Conservation (phyloP, 2,888 invertebrate genomes). For the Nemoura dubitans region DNA sequence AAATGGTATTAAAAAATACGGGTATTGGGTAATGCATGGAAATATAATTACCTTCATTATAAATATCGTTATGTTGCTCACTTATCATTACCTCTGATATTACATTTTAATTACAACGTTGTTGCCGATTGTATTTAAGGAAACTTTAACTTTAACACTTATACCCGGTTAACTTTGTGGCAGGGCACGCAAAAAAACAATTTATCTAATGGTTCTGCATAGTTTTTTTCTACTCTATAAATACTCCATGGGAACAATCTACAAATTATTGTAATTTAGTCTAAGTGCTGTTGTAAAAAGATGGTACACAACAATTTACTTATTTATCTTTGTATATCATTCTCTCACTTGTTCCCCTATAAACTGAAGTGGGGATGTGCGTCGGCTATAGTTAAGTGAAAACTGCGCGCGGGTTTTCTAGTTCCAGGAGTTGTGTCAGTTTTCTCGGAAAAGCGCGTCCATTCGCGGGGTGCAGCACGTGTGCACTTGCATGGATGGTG, state of each 20-base stretch:
- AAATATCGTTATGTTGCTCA: not conserved
- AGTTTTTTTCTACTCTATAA: slow-evolving; percentile 1
- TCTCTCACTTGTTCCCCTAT: not conserved
- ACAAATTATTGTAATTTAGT: slow-evolving; percentile 12
- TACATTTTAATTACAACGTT: not conserved
- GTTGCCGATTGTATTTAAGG: not conserved
- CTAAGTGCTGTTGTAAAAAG: not conserved
- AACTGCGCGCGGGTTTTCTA: not conserved
- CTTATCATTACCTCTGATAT: not conserved
- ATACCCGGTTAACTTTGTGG: not conserved
- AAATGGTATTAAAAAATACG: not conserved
- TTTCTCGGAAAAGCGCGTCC: not conserved
- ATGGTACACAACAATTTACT: slow-evolving; percentile 7
- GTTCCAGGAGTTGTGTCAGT: not conserved
- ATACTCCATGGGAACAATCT: slow-evolving; percentile 7
- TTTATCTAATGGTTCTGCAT: not conserved
- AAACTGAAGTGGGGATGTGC: not conserved
- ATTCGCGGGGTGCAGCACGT: not conserved
- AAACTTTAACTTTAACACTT: not conserved
- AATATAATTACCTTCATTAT: not conserved
- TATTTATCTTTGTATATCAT: not conserved
- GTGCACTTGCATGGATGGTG: not conserved
- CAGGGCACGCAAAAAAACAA: not conserved
- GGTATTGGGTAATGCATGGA: not conserved
- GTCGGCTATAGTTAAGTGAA: not conserved